Evolutionary conservation across 2,888 invertebrate species (phyloP), one percentile per base, ranked within the genome.

Genomic region (Agrilus biguttatus): DNA sequence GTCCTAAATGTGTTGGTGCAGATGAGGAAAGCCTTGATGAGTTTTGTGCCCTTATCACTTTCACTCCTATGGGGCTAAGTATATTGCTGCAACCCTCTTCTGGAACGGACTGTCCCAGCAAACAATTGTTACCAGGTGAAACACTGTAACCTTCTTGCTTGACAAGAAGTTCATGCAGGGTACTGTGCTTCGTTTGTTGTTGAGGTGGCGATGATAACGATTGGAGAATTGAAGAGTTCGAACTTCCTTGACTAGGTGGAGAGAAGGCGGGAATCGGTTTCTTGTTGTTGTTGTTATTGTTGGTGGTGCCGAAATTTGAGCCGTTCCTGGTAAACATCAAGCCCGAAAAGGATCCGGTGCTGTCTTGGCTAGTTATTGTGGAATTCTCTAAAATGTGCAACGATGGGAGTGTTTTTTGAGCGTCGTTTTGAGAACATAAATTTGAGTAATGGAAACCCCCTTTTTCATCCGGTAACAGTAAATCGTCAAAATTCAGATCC

Each of bases 401-500:
- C 13, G 13, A 13, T 13, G 38, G 38, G 8, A 19, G 37, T 41
- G 39, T 23, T 17, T 48, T 44, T 19, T 50, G 48, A n/a, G 52
- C 45, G n/a, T 44, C 46, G 42, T 19, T 33, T 33, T 41, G 42
- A 28, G 37, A n/a, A n/a, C n/a, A n/a, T n/a, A n/a, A n/a, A n/a
- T n/a, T n/a, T n/a, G n/a, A 64, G 53, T 70, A 71, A 53, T 53
- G 53, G 40, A 72, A 75, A 19, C 70, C n/a, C n/a, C n/a, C 72
- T 60, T 67, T 73, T 55, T 83, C 84, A 54, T 81, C 81, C 1
- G 85, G 83, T 51, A 85, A 62, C 14, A 84, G 66, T 38, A 90
- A 67, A 62, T 89, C 89, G 61, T 89, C 89, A 63, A 90, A 86
- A 65, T 84, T 89, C 50, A 90, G 73, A 65, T 88, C 88, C 58